Percentiles rank a stretch among this genome's conserved stretches.
phyloP scores from a whole-genome alignment of 2,113 vertebrate species.

The Xiphophorus couchianus region DNA sequence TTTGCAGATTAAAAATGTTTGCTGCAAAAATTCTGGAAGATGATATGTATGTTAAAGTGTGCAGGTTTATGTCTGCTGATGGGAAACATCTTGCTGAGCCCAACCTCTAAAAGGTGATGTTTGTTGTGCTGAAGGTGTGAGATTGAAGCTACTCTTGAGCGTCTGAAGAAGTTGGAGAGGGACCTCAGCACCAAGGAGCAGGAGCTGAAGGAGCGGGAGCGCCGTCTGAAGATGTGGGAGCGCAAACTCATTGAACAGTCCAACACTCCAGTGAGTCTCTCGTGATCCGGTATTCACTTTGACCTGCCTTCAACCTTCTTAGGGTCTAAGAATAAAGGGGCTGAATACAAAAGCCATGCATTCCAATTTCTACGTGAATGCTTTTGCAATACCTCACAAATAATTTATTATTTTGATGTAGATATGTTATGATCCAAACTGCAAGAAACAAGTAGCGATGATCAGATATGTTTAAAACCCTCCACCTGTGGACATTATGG shows the following conservation, averaged over 20 bases:
- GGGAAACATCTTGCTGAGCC: background rate
- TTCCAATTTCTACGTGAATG: too few species aligned
- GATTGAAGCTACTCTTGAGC: conserved; percentile 97
- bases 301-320: conserved; percentile 17
- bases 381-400: background rate
- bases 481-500: conserved; percentile 72
- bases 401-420: background rate
- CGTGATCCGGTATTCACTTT: conserved; percentile 14
- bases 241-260: conserved; percentile 96
- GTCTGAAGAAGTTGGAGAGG: conserved; percentile 96
- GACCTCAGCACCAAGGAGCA: conserved; percentile 98
- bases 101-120: conserved; percentile 1
- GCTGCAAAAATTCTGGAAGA: background rate
- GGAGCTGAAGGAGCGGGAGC: conserved; percentile 94
- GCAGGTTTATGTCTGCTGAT: background rate
- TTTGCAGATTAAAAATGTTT: too few species aligned
- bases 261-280: conserved; percentile 91
- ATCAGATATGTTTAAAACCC: conserved; percentile 52
- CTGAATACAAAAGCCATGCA: background rate
- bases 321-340: background rate
- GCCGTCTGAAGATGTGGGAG: conserved; percentile 96
- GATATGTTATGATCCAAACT: background rate
- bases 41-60: background rate
- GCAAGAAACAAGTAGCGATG: conserved; percentile 22
- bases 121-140: conserved; percentile 84